These are phyloP conservation scores for Alcedo quadribrachys DNA, from an alignment of 2,797 vertebrate genomes.

Conservation along the genomic window DNA sequence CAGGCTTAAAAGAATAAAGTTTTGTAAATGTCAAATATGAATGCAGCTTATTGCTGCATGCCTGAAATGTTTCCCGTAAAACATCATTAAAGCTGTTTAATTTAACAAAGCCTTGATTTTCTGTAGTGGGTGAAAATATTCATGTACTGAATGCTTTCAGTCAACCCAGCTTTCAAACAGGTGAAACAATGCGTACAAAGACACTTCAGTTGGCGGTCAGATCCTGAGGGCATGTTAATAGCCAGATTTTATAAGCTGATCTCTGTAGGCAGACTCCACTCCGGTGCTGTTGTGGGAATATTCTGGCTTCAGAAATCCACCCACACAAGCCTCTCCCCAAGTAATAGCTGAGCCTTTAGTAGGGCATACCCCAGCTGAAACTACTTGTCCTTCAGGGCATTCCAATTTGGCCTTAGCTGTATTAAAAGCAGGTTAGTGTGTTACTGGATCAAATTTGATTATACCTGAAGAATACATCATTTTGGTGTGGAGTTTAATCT, in stretches of 20 bases:
- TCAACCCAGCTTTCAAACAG: conserved; percentile 65
- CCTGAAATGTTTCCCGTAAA: conserved; percentile 77
- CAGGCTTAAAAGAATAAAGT: conserved; percentile 50
- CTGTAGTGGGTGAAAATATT: conserved; percentile 75
- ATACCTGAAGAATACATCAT: not conserved
- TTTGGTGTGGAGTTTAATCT: not conserved
- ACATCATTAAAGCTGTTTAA: conserved; percentile 69
- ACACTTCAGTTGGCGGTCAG: not conserved
- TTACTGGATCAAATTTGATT: not conserved
- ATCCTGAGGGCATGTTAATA: conserved; percentile 33
- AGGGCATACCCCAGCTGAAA: not conserved
- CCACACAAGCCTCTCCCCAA: not conserved
- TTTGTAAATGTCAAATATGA: conserved; percentile 77
- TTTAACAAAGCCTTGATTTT: conserved; percentile 79
- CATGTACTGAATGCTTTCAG: conserved; percentile 58
- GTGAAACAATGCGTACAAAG: conserved; percentile 64
- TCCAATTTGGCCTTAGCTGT: not conserved
- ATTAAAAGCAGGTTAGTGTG: not conserved
- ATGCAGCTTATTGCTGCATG: conserved; percentile 70
- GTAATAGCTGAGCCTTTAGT: not conserved
- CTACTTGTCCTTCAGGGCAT: not conserved
- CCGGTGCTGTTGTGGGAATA: not conserved
- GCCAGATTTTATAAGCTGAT: not conserved
- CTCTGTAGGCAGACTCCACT: not conserved
- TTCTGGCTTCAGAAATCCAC: not conserved